phyloP scores from a whole-genome alignment of 1,140 invertebrate genomes.

The Zaprionus africanus region DNA sequence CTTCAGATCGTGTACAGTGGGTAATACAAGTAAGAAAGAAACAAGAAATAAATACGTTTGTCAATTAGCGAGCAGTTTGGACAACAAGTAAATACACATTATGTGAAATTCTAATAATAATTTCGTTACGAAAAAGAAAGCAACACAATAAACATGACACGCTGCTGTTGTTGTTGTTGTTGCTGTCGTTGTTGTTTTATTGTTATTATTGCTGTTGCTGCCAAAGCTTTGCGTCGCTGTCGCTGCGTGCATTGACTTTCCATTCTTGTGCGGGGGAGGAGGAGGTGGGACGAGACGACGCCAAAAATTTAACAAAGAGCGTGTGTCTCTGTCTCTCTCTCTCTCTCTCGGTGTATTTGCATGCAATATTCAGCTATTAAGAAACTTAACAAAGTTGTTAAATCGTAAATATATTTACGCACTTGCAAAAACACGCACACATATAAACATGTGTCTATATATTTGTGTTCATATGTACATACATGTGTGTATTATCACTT shows the following conservation, averaged over 20 bases:
- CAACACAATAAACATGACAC: constrained; percentile 45
- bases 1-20: background rate
- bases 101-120: constrained; percentile 76
- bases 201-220: constrained; percentile 35
- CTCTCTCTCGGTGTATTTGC: constrained; percentile 30
- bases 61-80: constrained; percentile 54
- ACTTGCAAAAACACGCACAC: background rate
- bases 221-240: constrained; percentile 44
- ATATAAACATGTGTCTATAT: background rate
- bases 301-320: constrained; percentile 15
- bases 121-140: constrained; percentile 76
- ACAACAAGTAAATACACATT: constrained; percentile 48
- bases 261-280: constrained; percentile 54
- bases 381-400: constrained; percentile 1
- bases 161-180: constrained; percentile 5
- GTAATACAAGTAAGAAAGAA: background rate
- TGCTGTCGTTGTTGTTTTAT: constrained; percentile 16
- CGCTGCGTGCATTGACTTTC: constrained; percentile 78
- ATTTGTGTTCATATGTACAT: background rate
- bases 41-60: constrained; percentile 28
- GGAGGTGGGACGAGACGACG: background rate
- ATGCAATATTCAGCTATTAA: constrained; percentile 57
- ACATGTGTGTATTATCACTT: constrained; percentile 49
- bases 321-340: constrained; percentile 10
- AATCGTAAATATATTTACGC: constrained; percentile 3